These are phyloP conservation scores for Chlorops oryzae DNA, from an alignment of 1,140 invertebrate species.

Conservation along the genomic window DNA sequence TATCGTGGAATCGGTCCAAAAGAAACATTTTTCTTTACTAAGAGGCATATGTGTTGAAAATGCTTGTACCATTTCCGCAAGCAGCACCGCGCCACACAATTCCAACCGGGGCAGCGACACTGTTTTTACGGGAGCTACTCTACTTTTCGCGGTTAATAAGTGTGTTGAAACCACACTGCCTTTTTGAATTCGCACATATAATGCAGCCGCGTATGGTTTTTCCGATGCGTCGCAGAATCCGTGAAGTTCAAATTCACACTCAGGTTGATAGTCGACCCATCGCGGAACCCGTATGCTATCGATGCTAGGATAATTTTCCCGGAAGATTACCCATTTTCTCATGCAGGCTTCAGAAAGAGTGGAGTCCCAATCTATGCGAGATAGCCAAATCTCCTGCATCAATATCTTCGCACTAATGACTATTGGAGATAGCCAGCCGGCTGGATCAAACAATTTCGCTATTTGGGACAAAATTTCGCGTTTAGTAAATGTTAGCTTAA, in stretches of 20 bases:
- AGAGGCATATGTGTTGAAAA: background rate
- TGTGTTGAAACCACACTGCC: background rate
- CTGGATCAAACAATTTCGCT: too few relatives aligned
- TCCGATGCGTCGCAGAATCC: constrained; percentile 41
- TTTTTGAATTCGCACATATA: constrained; percentile 30
- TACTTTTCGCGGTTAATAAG: constrained; percentile 14
- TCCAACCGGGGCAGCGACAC: constrained; percentile 18
- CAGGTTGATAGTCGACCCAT: background rate
- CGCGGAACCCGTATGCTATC: constrained; percentile 3
- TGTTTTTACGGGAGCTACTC: constrained; percentile 15
- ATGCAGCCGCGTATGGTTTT: constrained; percentile 31
- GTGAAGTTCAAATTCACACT: constrained; percentile 20
- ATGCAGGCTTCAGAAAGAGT: constrained; percentile 14
- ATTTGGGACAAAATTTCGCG: too few relatives aligned
- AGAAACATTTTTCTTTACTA: background rate
- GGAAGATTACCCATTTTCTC: constrained; percentile 18
- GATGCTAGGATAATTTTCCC: constrained; percentile 17
- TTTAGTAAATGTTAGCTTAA: too few relatives aligned
- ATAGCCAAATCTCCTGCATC: constrained; percentile 44
- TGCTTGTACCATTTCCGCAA: constrained; percentile 10
- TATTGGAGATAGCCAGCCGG: too few relatives aligned
- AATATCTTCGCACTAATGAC: too few relatives aligned
- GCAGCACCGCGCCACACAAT: constrained; percentile 17
- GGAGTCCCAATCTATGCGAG: constrained; percentile 37
- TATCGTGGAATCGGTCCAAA: constrained; percentile 16